phyloP scores from a whole-genome alignment of 2,113 vertebrate species.

The Channa maculata region DNA sequence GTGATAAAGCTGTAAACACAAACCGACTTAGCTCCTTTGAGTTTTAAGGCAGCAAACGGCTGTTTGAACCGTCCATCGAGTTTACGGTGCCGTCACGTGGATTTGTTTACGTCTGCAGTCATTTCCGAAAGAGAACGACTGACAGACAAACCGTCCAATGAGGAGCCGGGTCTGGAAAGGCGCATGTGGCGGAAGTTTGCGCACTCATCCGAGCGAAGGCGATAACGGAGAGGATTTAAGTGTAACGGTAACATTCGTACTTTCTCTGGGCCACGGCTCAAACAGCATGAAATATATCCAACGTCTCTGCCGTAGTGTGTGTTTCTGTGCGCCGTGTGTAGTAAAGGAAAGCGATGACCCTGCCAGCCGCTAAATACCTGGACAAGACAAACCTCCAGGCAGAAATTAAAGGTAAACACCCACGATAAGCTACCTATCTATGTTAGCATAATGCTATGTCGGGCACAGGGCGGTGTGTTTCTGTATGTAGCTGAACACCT shows the following conservation, averaged over 20 bases:
- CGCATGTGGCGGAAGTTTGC: conserved; percentile 60
- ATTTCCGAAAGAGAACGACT: conserved; percentile 61
- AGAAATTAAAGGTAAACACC: conserved; percentile 74
- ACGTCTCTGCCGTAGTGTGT: background rate
- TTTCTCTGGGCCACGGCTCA: background rate
- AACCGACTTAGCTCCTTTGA: background rate
- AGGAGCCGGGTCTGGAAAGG: background rate
- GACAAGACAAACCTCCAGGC: conserved; percentile 37
- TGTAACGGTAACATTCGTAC: conserved; percentile 40
- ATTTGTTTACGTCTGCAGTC: conserved; percentile 74
- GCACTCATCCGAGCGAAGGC: conserved; percentile 42
- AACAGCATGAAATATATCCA: conserved; percentile 41
- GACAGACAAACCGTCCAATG: conserved; percentile 53
- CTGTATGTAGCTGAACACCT: conserved; percentile 5
- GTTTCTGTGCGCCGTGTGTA: background rate
- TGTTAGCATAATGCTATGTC: conserved; percentile 60
- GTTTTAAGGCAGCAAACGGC: conserved; percentile 16
- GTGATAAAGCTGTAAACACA: background rate
- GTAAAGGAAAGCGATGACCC: conserved; percentile 49
- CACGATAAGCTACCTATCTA: conserved; percentile 24
- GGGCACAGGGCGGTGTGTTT: conserved; percentile 37
- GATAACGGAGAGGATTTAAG: conserved; percentile 60
- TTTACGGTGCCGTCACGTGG: conserved; percentile 71
- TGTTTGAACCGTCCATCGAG: background rate
- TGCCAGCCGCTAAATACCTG: conserved; percentile 16